Percentiles rank a stretch among this genome's conserved stretches.
Conservation (phyloP, 2,113 vertebrate genomes). For the Leucoraja erinaceus region DNA sequence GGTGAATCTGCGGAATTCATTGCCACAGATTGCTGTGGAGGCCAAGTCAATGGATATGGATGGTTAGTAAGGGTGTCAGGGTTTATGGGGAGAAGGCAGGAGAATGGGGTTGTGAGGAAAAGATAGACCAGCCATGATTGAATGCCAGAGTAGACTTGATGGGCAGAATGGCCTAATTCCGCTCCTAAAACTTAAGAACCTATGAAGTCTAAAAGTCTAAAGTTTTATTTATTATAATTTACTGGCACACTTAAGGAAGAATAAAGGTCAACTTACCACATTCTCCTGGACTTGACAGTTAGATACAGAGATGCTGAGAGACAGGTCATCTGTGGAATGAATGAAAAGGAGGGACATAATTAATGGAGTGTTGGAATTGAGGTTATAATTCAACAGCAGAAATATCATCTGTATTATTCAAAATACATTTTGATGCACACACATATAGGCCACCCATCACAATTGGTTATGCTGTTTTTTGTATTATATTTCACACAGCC, state of each 20-base stretch:
- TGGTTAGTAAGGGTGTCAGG: too few relatives aligned
- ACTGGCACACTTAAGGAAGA: neutral
- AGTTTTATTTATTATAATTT: neutral
- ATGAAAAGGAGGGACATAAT: conserved; percentile 42
- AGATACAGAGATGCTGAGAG: conserved; percentile 93
- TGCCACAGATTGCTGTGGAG: too few relatives aligned
- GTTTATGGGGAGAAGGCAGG: too few relatives aligned
- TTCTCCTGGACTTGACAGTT: conserved; percentile 96
- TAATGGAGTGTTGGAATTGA: neutral
- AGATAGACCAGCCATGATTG: too few relatives aligned
- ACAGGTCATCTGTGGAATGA: conserved; percentile 76
- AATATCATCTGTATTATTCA: neutral
- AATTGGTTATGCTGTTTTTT: neutral
- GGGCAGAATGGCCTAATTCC: too few relatives aligned
- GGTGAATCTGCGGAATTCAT: too few relatives aligned
- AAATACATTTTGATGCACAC: neutral
- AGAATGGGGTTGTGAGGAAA: too few relatives aligned
- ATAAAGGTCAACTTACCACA: conserved; percentile 72
- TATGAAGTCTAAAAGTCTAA: neutral
- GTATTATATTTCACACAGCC: neutral
- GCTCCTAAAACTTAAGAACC: too few relatives aligned
- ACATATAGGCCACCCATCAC: neutral
- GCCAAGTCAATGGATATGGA: too few relatives aligned
- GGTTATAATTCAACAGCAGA: neutral
- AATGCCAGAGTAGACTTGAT: too few relatives aligned